Conservation (phyloP, 1,140 invertebrate species). For the Diachasma alloeum region DNA sequence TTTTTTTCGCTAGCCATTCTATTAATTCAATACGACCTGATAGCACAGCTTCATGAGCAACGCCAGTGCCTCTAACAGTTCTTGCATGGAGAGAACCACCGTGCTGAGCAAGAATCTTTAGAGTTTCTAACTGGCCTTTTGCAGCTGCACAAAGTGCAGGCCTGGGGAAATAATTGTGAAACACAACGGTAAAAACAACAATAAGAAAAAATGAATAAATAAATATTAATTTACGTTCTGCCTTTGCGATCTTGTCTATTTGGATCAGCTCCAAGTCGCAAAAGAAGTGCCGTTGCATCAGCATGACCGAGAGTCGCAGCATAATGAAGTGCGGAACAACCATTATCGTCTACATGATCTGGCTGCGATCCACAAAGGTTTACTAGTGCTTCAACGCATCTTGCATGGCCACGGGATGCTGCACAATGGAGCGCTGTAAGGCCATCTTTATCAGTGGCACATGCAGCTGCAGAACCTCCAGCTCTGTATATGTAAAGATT, state of each 20-base stretch:
- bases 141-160: conserved; percentile 90
- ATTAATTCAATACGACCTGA: conserved; percentile 89
- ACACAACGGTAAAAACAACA: neutral
- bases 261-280: conserved; percentile 88
- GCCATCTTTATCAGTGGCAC: conserved; percentile 73
- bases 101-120: conserved; percentile 79
- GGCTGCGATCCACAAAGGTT: conserved; percentile 88
- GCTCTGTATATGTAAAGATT: conserved; percentile 42
- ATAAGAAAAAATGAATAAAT: neutral
- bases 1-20: conserved; percentile 83
- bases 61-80: conserved; percentile 72
- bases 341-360: conserved; percentile 85
- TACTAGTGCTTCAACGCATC: conserved; percentile 90
- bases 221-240: conserved; percentile 72
- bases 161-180: conserved; percentile 51
- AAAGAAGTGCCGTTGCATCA: conserved; percentile 87
- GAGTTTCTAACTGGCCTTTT: conserved; percentile 90
- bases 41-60: conserved; percentile 88
- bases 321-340: conserved; percentile 96
- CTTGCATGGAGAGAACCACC: conserved; percentile 91
- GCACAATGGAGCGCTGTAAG: conserved; percentile 94
- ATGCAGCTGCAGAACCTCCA: conserved; percentile 58
- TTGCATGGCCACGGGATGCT: conserved; percentile 91
- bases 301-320: conserved; percentile 95
- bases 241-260: conserved; percentile 93